A percentile compares a stretch with the other conserved stretches of the same genome.
phyloP scores from a whole-genome alignment of 2,113 vertebrate species.

The Gallinago undulata region DNA sequence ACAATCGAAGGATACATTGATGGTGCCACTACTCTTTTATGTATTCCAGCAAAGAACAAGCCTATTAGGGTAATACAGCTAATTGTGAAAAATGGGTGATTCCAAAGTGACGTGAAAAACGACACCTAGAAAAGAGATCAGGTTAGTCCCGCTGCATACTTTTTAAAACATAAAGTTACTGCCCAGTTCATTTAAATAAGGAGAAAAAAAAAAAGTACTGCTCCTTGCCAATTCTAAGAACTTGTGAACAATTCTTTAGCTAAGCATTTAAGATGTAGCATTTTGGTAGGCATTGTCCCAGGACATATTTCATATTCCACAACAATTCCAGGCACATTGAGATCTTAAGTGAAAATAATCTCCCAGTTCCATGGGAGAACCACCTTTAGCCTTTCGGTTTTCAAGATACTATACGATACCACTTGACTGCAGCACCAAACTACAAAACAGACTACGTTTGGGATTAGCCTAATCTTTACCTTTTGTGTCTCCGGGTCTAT shows the following conservation, averaged over 20 bases:
- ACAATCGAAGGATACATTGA: conserved; percentile 95
- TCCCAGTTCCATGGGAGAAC: background rate
- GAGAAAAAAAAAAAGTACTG: background rate
- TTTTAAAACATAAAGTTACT: background rate
- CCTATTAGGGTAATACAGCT: conserved; percentile 97
- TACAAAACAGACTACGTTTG: background rate
- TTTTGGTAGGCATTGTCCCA: background rate
- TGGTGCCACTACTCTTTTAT: conserved; percentile 97
- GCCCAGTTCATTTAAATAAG: background rate
- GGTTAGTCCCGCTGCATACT: background rate
- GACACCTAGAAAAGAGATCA: conserved; percentile 83
- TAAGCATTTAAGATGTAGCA: background rate
- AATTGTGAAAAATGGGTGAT: conserved; percentile 98
- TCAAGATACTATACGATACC: background rate
- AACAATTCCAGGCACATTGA: background rate
- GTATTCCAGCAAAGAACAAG: conserved; percentile 97
- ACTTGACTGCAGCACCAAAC: background rate
- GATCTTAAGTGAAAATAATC: background rate
- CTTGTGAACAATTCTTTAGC: background rate
- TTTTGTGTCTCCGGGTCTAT: conserved; percentile 99
- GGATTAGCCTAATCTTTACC: conserved; percentile 68
- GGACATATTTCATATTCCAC: background rate
- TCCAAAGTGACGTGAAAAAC: conserved; percentile 98
- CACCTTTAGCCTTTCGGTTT: background rate
- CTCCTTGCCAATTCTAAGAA: background rate